phyloP scores from a whole-genome alignment of 2,797 vertebrate genomes.

The Spatula clypeata region DNA sequence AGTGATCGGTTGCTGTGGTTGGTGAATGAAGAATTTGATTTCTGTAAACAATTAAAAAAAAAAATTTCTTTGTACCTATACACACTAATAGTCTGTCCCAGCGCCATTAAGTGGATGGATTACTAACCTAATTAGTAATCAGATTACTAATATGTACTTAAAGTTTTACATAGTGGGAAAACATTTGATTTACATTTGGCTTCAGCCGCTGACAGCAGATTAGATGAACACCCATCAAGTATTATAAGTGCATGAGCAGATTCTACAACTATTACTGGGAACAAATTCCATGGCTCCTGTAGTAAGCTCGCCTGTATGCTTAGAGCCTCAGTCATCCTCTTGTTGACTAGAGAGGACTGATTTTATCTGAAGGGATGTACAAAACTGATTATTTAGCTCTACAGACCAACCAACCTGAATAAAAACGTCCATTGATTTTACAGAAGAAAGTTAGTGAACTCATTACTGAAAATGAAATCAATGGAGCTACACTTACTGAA shows the following conservation, averaged over 20 bases:
- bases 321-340: constrained; percentile 1
- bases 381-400: background rate
- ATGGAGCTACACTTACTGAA: background rate
- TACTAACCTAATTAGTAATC: background rate
- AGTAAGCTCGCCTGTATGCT: background rate
- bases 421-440: background rate
- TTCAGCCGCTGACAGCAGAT: constrained; percentile 16
- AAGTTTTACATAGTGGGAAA: constrained; percentile 11
- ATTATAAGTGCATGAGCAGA: background rate
- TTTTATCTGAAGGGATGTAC: background rate
- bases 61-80: background rate
- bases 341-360: background rate
- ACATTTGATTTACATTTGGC: background rate
- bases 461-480: background rate
- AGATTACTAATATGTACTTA: background rate
- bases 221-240: background rate
- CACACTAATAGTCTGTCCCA: background rate
- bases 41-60: background rate
- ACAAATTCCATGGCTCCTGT: background rate
- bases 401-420: background rate
- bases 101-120: background rate
- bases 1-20: background rate
- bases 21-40: background rate
- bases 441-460: background rate
- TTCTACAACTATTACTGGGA: background rate